Percentiles rank a stretch among this genome's conserved stretches.
phyloP scores from a whole-genome alignment of 2,113 vertebrate species.

The Crotalus tigris region DNA sequence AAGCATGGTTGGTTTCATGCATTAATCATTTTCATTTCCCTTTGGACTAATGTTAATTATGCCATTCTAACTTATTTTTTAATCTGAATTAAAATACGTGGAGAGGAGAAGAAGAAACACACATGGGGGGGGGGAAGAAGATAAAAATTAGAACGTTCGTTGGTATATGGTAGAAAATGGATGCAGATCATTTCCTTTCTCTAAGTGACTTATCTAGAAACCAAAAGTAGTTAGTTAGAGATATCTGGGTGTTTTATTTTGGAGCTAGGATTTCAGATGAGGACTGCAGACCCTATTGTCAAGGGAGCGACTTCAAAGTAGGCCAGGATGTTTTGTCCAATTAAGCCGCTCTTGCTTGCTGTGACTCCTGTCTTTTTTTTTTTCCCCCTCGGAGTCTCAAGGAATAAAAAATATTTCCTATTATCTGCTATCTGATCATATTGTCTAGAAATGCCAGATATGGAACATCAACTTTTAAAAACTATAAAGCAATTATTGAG shows the following conservation, averaged over 20 bases:
- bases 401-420: neutral
- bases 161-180: neutral
- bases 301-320: neutral
- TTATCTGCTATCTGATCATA: neutral
- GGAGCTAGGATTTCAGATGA: neutral
- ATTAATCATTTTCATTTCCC: neutral
- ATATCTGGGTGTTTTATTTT: neutral
- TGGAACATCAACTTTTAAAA: neutral
- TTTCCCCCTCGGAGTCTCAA: neutral
- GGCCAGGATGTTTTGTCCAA: neutral
- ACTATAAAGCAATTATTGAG: neutral
- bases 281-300: neutral
- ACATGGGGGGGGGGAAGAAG: neutral
- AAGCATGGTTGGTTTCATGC: neutral
- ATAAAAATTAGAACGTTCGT: neutral
- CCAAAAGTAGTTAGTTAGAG: neutral
- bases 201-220: neutral
- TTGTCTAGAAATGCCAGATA: neutral
- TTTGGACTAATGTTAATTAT: neutral
- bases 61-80: neutral
- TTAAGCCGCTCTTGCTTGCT: neutral
- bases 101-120: neutral
- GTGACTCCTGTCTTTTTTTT: neutral
- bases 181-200: neutral
- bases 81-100: neutral